phyloP scores from a whole-genome alignment of 1,140 invertebrate species.

The Diachasma alloeum region DNA sequence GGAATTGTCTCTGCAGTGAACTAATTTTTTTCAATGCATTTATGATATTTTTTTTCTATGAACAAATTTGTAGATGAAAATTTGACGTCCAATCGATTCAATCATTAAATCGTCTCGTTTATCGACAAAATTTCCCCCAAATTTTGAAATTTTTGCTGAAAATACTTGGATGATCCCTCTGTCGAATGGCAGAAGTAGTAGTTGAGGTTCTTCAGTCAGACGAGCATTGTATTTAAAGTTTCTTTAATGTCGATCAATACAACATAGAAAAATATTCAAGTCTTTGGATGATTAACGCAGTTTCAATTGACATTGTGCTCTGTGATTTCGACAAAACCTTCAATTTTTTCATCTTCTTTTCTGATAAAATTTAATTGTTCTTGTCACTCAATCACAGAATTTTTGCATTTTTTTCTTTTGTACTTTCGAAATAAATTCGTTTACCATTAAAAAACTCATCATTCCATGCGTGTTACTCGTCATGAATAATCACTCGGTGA shows the following conservation, averaged over 20 bases:
- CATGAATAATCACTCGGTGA: background rate
- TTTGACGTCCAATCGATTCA: no score
- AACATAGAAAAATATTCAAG: slow-evolving; percentile 4
- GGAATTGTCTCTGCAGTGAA: no score
- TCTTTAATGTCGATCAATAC: background rate
- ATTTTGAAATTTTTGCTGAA: no score
- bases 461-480: background rate
- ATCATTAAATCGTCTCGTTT: no score
- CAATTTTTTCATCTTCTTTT: background rate
- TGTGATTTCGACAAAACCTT: background rate
- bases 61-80: no score
- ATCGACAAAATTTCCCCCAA: no score
- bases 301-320: background rate
- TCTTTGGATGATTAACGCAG: background rate
- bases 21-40: no score
- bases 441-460: no score
- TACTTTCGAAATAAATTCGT: background rate
- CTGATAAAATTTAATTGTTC: background rate
- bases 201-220: background rate
- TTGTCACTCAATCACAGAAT: background rate
- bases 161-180: no score
- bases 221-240: background rate
- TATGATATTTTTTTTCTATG: no score
- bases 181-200: no score
- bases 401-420: background rate